Conservation (phyloP, 2,888 invertebrate species). For the Noctua fimbriata region DNA sequence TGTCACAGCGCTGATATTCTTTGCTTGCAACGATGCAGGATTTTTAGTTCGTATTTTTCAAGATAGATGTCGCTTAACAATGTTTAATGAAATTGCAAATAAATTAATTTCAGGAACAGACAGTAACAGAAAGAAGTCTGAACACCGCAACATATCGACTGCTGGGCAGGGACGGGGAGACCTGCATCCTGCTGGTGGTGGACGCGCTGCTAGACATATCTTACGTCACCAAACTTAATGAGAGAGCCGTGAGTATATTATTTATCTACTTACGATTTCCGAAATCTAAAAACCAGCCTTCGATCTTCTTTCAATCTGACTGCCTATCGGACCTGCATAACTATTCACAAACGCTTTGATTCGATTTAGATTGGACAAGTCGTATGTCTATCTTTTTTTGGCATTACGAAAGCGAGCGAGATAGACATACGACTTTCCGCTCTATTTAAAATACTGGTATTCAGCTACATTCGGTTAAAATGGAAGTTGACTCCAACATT, state of each 20-base stretch:
- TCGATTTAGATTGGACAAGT: too few relatives aligned
- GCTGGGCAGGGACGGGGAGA: conserved; percentile 92
- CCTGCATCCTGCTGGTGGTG: conserved; percentile 94
- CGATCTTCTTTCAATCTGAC: too few relatives aligned
- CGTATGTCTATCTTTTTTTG: too few relatives aligned
- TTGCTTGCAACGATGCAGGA: too few relatives aligned
- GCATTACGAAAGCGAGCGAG: too few relatives aligned
- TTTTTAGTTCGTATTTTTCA: background rate
- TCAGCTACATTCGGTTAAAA: too few relatives aligned
- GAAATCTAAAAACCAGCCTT: background rate
- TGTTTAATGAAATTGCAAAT: background rate
- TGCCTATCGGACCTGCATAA: too few relatives aligned
- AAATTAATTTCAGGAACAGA: conserved; percentile 75
- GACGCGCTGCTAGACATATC: conserved; percentile 94
- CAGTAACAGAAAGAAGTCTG: conserved; percentile 84
- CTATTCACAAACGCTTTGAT: too few relatives aligned
- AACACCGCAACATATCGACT: conserved; percentile 92
- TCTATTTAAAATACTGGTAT: too few relatives aligned
- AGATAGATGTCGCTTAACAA: background rate
- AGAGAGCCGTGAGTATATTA: conserved; percentile 85
- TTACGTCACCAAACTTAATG: conserved; percentile 92
- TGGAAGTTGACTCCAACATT: too few relatives aligned
- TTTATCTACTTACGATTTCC: background rate
- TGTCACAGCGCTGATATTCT: too few relatives aligned
- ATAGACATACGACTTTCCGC: too few relatives aligned